These are phyloP conservation scores for Brenthis ino DNA, from an alignment of 2,888 invertebrate genomes.

Conservation along the genomic window DNA sequence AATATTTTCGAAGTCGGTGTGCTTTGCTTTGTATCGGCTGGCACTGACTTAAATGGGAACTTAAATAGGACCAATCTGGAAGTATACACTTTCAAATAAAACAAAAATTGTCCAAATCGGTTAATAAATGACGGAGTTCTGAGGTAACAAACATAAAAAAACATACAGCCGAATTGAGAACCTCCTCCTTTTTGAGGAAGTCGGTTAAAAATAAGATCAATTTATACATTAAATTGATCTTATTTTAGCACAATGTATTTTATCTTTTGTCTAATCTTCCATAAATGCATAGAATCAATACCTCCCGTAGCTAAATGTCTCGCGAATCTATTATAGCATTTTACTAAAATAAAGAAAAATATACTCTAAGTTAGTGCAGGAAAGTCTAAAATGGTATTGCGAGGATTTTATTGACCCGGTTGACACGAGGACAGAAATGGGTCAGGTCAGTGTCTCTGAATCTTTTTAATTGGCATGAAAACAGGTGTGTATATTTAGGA, in stretches of 20 bases:
- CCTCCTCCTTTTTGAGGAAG: too few relatives aligned
- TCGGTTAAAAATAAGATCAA: too few relatives aligned
- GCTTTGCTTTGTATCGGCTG: too few relatives aligned
- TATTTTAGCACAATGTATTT: slow-evolving; percentile 1
- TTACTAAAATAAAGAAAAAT: slow-evolving; percentile 25
- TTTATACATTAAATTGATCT: neutral
- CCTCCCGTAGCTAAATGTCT: slow-evolving; percentile 57
- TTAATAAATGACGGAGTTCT: too few relatives aligned
- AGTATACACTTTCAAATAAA: too few relatives aligned
- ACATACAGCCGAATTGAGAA: too few relatives aligned
- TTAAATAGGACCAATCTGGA: too few relatives aligned
- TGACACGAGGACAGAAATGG: slow-evolving; percentile 64
- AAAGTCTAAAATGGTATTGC: slow-evolving; percentile 43
- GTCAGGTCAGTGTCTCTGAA: slow-evolving; percentile 68
- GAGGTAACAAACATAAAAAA: too few relatives aligned
- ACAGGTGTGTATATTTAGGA: slow-evolving; percentile 25
- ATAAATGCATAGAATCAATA: slow-evolving; percentile 57
- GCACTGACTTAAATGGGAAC: too few relatives aligned
- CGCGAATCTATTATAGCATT: slow-evolving; percentile 61
- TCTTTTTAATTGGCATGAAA: slow-evolving; percentile 53
- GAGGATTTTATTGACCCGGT: slow-evolving; percentile 56
- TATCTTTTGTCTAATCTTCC: slow-evolving; percentile 17
- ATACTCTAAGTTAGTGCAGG: slow-evolving; percentile 25
- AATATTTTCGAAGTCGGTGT: too few relatives aligned
- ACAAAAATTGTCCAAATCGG: too few relatives aligned